Evolutionary conservation across 2,888 invertebrate species (phyloP).

Genomic region (Trilocha varians): DNA sequence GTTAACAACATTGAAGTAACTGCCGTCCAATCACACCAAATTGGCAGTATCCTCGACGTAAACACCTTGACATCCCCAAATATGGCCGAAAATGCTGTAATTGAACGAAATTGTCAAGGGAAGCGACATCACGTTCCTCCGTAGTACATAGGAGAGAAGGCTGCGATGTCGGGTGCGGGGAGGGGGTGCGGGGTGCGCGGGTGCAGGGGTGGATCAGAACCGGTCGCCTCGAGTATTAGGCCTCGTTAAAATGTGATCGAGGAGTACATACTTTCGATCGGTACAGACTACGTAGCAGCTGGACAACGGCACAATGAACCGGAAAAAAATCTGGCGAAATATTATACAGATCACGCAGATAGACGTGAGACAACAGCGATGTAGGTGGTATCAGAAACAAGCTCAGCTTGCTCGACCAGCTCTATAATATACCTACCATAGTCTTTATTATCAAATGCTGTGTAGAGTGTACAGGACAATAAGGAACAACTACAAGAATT

Average conservation of each 20-base stretch:
- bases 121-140: neutral
- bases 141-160: neutral
- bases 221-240: conserved; percentile 10
- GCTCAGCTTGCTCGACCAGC: too few species aligned
- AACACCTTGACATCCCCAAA: neutral
- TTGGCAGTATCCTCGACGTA: neutral
- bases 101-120: conserved; percentile 2
- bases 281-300: neutral
- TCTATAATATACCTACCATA: too few species aligned
- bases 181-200: conserved; percentile 6
- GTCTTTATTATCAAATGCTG: too few species aligned
- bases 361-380: too few species aligned
- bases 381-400: too few species aligned
- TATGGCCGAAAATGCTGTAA: neutral
- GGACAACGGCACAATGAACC: neutral
- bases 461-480: too few species aligned
- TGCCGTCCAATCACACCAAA: neutral
- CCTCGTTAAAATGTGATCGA: conserved; percentile 7
- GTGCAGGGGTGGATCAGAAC: conserved; percentile 11
- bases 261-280: neutral
- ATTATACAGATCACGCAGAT: too few species aligned
- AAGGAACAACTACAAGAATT: too few species aligned
- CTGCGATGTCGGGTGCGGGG: conserved; percentile 8
- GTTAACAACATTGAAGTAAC: too few species aligned
- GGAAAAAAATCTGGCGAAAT: neutral